Conservation (phyloP, 1,140 invertebrate genomes). For the Phthorimaea operculella region DNA sequence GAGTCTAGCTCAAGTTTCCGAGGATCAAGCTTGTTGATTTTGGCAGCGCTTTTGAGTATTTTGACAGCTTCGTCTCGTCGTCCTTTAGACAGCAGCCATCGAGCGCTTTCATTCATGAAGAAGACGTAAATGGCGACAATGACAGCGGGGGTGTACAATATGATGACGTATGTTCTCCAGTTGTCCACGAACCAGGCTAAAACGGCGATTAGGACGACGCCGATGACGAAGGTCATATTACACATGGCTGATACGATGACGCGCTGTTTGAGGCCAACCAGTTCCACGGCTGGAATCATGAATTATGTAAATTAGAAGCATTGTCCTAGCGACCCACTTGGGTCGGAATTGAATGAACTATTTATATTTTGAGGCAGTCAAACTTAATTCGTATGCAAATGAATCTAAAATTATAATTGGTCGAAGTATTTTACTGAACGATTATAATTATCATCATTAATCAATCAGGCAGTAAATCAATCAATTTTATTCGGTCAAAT, state of each 20-base stretch:
- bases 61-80: constrained; percentile 75
- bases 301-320: too few relatives aligned
- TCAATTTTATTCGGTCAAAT: too few relatives aligned
- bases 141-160: constrained; percentile 74
- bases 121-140: constrained; percentile 82
- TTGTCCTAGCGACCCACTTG: too few relatives aligned
- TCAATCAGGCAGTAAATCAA: too few relatives aligned
- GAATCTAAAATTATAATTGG: too few relatives aligned
- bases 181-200: constrained; percentile 76
- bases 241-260: constrained; percentile 59
- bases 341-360: too few relatives aligned
- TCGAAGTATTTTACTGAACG: too few relatives aligned
- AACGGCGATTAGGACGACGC: constrained; percentile 74
- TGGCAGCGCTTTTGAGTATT: constrained; percentile 76
- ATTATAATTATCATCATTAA: too few relatives aligned
- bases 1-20: constrained; percentile 68
- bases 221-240: constrained; percentile 75
- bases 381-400: too few relatives aligned
- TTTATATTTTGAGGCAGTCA: too few relatives aligned
- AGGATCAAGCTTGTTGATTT: constrained; percentile 74
- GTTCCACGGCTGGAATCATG: constrained; percentile 38
- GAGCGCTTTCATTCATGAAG: constrained; percentile 86
- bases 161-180: constrained; percentile 77
- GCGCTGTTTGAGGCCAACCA: constrained; percentile 56
- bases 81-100: constrained; percentile 85